Percentiles rank a stretch among this genome's conserved stretches.
These are phyloP conservation scores for Ips typographus DNA, from an alignment of 1,140 invertebrate genomes.

Conservation along the genomic window DNA sequence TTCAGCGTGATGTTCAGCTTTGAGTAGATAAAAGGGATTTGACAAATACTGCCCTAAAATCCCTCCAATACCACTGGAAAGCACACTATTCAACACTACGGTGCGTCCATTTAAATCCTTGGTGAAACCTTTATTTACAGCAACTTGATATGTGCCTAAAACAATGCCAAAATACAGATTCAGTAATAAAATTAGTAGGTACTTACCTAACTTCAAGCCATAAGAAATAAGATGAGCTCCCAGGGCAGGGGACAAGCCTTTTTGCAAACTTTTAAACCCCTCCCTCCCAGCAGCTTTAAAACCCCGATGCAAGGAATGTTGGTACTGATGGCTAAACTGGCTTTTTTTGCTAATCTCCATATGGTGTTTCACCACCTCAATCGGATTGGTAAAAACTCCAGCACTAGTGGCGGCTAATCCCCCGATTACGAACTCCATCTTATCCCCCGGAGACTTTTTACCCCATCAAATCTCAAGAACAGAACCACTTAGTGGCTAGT, in stretches of 20 bases:
- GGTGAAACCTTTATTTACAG: constrained; percentile 59
- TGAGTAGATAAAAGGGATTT: constrained; percentile 84
- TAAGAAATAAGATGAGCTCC: constrained; percentile 60
- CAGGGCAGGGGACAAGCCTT: constrained; percentile 81
- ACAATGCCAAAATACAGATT: constrained; percentile 5
- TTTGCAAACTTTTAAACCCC: constrained; percentile 73
- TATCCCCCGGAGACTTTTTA: neutral
- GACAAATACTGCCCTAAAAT: constrained; percentile 70
- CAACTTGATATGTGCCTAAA: constrained; percentile 39
- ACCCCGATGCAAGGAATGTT: constrained; percentile 51
- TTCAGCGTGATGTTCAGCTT: constrained; percentile 71
- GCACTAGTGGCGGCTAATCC: constrained; percentile 46
- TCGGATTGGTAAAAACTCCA: constrained; percentile 61
- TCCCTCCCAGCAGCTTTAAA: constrained; percentile 60
- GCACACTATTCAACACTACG: constrained; percentile 64
- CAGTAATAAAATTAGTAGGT: neutral
- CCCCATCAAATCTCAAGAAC: neutral
- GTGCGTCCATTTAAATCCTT: constrained; percentile 68
- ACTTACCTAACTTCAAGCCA: constrained; percentile 47
- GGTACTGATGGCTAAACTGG: constrained; percentile 49
- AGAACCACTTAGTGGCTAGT: neutral
- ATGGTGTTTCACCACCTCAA: constrained; percentile 86
- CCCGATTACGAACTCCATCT: constrained; percentile 47
- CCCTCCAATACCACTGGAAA: constrained; percentile 73
- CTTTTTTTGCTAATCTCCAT: constrained; percentile 75